Conservation (phyloP, 2,797 vertebrate species). For the Sphenopsis melanotis region DNA sequence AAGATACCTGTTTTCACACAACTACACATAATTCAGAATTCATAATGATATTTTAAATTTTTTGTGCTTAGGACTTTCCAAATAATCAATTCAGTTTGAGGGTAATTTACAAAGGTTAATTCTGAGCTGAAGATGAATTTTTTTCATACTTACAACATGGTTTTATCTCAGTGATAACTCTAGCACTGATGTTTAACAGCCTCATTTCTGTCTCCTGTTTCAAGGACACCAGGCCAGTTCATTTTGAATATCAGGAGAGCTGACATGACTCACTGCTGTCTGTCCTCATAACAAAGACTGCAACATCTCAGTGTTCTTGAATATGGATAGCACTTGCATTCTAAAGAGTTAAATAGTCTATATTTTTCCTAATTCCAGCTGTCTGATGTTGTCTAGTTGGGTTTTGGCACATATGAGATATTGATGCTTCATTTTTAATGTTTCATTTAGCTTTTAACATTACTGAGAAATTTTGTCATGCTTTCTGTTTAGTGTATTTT, state of each 20-base stretch:
- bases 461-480: not conserved
- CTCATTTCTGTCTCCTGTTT: not conserved
- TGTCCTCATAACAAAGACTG: accelerated
- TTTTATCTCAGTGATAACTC: not conserved
- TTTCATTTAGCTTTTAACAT: constrained; percentile 1
- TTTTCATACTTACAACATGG: not conserved
- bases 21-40: not conserved
- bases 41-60: not conserved
- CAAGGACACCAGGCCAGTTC: not conserved
- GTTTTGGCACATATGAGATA: not conserved
- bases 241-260: not conserved
- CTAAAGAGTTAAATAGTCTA: not conserved
- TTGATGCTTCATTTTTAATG: not conserved
- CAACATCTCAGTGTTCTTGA: not conserved
- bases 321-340: not conserved
- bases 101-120: not conserved
- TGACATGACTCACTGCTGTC: not conserved
- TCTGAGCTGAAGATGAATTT: not conserved
- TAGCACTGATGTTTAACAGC: not conserved
- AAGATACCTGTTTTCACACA: not conserved
- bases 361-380: not conserved
- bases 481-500: constrained; percentile 20
- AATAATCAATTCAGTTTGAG: not conserved
- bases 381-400: not conserved
- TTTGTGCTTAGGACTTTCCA: not conserved